phyloP scores from a whole-genome alignment of 2,888 invertebrate species.

The Diaphora mendica region DNA sequence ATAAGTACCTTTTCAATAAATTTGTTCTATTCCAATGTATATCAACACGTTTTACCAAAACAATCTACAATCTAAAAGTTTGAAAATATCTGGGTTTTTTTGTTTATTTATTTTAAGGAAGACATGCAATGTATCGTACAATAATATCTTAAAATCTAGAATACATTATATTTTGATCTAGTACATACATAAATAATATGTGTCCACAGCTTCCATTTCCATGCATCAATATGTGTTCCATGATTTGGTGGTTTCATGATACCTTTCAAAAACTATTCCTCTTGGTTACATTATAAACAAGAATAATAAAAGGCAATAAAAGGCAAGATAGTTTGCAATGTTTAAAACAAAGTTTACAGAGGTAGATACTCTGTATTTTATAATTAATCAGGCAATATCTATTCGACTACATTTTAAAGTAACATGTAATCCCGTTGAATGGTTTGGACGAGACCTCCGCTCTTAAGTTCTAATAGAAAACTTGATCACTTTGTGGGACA shows the following conservation, averaged over 20 bases:
- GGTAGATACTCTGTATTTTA: constrained; percentile 39
- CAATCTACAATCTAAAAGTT: too few relatives aligned
- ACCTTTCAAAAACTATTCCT: not conserved
- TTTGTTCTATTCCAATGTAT: too few relatives aligned
- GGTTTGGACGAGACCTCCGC: constrained; percentile 36
- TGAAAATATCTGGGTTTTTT: not conserved
- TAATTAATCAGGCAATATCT: constrained; percentile 51
- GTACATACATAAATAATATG: too few relatives aligned
- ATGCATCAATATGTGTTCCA: too few relatives aligned
- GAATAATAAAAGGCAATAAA: too few relatives aligned
- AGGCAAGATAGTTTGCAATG: not conserved
- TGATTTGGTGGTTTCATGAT: not conserved
- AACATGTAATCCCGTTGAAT: constrained; percentile 66
- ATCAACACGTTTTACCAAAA: too few relatives aligned
- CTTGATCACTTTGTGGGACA: constrained; percentile 57
- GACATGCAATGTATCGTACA: too few relatives aligned
- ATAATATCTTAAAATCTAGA: too few relatives aligned
- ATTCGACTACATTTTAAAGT: constrained; percentile 66
- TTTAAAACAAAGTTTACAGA: not conserved
- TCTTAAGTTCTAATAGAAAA: constrained; percentile 26
- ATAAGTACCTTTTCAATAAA: too few relatives aligned
- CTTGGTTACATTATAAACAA: not conserved
- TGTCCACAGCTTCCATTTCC: too few relatives aligned
- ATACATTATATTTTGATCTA: too few relatives aligned
- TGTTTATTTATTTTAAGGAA: too few relatives aligned